phyloP scores from a whole-genome alignment of 2,797 vertebrate genomes.

The Antennarius maculatus region DNA sequence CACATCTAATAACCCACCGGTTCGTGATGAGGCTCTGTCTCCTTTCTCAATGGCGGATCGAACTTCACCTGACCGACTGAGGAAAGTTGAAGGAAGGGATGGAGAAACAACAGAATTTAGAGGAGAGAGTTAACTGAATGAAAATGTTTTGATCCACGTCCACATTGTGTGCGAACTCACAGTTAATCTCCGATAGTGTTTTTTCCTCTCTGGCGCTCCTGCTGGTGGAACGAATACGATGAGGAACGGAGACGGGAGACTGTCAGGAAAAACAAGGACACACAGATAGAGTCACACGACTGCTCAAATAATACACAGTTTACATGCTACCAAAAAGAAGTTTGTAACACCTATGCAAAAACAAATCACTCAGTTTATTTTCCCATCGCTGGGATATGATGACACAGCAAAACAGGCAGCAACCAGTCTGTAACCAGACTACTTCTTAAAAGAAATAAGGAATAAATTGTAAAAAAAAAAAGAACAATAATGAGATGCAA shows the following conservation, averaged over 20 bases:
- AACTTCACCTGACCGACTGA: slow-evolving; percentile 97
- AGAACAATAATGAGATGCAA: slow-evolving; percentile 9
- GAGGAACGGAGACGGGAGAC: slow-evolving; percentile 93
- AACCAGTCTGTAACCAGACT: slow-evolving; percentile 43
- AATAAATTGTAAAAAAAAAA: slow-evolving; percentile 8
- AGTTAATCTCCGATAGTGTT: slow-evolving; percentile 96
- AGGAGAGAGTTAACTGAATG: not conserved
- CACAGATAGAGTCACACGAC: slow-evolving; percentile 12
- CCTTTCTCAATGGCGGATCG: slow-evolving; percentile 93
- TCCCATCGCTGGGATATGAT: slow-evolving; percentile 59
- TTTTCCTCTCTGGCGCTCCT: slow-evolving; percentile 95
- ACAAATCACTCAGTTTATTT: slow-evolving; percentile 42
- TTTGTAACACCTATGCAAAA: slow-evolving; percentile 29
- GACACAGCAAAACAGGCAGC: slow-evolving; percentile 65
- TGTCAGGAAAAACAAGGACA: slow-evolving; percentile 63
- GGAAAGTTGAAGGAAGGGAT: not conserved
- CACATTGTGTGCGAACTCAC: slow-evolving; percentile 79
- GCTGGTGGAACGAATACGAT: slow-evolving; percentile 95
- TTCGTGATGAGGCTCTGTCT: slow-evolving; percentile 96
- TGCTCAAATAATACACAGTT: slow-evolving; percentile 27
- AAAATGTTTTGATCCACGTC: not conserved
- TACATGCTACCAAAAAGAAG: slow-evolving; percentile 19
- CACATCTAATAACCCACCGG: slow-evolving; percentile 84
- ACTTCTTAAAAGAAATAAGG: slow-evolving; percentile 56
- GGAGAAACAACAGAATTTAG: not conserved